phyloP scores from a whole-genome alignment of 30 jellyfish, hydroid and myxozoan species.

The Turritopsis rubra region DNA sequence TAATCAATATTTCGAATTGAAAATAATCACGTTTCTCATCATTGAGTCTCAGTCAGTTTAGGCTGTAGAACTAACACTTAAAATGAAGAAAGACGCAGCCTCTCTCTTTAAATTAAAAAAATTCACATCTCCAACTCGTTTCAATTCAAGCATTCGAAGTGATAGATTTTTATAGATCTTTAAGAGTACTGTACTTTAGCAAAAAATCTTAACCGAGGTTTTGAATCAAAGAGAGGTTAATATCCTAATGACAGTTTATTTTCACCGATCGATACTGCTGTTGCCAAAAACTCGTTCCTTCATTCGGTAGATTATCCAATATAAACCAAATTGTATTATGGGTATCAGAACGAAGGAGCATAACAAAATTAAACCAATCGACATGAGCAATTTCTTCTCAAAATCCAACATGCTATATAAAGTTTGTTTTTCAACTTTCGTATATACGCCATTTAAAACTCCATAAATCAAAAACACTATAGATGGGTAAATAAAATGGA shows the following conservation, averaged over 20 bases:
- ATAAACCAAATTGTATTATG: constrained; percentile 20
- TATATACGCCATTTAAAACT: constrained; percentile 8
- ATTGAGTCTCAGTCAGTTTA: too few species aligned
- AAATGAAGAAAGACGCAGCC: too few species aligned
- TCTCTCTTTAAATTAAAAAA: too few species aligned
- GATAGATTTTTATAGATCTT: too few species aligned
- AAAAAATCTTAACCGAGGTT: background rate
- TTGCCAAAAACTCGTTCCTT: constrained; percentile 10
- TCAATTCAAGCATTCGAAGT: too few species aligned
- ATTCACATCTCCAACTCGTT: too few species aligned
- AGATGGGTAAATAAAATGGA: constrained; percentile 33
- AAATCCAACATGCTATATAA: constrained; percentile 12
- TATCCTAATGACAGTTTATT: background rate
- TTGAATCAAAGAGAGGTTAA: background rate
- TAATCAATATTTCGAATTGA: too few species aligned
- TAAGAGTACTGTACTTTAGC: too few species aligned
- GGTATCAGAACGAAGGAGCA: constrained; percentile 2
- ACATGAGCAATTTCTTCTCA: background rate
- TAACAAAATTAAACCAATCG: constrained; percentile 5
- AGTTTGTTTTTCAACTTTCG: background rate
- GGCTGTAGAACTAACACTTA: too few species aligned
- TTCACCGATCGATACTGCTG: background rate
- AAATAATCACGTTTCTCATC: too few species aligned
- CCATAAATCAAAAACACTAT: constrained; percentile 11
- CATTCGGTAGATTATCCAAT: constrained; percentile 23